Evolutionary conservation across 2,888 invertebrate species (phyloP).

Genomic region (Acheta domesticus): DNA sequence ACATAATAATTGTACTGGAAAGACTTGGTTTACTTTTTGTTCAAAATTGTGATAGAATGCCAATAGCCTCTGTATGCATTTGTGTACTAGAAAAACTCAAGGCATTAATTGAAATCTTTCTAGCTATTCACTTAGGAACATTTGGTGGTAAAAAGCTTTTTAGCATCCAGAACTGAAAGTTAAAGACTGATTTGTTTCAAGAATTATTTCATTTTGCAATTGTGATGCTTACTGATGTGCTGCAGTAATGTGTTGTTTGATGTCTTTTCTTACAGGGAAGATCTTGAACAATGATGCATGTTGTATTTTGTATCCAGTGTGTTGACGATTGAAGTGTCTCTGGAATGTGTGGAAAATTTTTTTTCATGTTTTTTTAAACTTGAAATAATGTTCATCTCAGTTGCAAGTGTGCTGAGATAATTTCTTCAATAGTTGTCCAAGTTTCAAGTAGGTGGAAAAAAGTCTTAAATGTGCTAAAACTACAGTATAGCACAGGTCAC

Average conservation of each 20-base stretch:
- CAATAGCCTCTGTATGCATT: background rate
- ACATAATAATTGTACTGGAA: too few relatives aligned
- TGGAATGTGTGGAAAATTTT: too few relatives aligned
- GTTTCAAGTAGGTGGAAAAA: too few relatives aligned
- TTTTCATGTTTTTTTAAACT: too few relatives aligned
- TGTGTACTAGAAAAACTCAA: background rate
- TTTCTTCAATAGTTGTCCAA: too few relatives aligned
- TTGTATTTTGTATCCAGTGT: background rate
- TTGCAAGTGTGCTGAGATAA: too few relatives aligned
- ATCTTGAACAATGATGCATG: background rate
- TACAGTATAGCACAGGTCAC: background rate
- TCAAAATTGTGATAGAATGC: too few relatives aligned
- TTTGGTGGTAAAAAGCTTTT: background rate
- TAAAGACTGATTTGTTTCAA: conserved; percentile 18
- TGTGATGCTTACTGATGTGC: background rate
- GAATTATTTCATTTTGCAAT: background rate
- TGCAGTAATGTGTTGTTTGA: too few relatives aligned
- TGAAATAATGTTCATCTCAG: too few relatives aligned
- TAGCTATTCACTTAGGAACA: background rate
- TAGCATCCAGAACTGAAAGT: background rate
- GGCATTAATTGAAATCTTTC: background rate
- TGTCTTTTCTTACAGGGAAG: too few relatives aligned
- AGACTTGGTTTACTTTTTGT: too few relatives aligned
- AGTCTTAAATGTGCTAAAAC: too few relatives aligned
- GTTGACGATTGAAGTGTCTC: background rate